Percentiles rank a stretch among this genome's conserved stretches.
phyloP scores from a whole-genome alignment of 2,797 vertebrate genomes.

The Cirrhinus mrigala region DNA sequence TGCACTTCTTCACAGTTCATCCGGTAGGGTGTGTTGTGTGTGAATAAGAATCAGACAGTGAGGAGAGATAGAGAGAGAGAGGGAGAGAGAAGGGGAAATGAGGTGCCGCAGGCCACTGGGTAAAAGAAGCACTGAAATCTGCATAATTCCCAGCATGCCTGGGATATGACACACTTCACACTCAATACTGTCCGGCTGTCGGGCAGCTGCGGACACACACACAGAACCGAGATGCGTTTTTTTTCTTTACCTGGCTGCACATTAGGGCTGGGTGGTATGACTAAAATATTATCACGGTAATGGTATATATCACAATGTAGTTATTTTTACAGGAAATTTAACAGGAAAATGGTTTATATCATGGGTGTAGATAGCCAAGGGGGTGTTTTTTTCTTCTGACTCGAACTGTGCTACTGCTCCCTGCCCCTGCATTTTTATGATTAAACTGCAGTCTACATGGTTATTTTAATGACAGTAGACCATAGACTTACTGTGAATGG shows the following conservation, averaged over 20 bases:
- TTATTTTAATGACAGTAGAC: neutral
- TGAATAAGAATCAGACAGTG: conserved; percentile 55
- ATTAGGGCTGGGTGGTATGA: neutral
- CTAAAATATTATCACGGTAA: neutral
- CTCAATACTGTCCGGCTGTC: conserved; percentile 50
- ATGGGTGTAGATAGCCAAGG: neutral
- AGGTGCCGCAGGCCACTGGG: conserved; percentile 54
- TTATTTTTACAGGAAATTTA: neutral
- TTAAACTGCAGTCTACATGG: neutral
- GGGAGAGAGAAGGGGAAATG: conserved; percentile 38
- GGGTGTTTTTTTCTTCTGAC: neutral
- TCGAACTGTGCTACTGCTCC: neutral
- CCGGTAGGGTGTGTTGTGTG: conserved; percentile 46
- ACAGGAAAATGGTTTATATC: neutral
- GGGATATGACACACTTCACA: conserved; percentile 54
- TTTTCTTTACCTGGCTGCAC: conserved; percentile 14
- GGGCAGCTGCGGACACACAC: conserved; percentile 40
- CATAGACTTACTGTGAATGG: neutral
- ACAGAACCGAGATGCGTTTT: conserved; percentile 5
- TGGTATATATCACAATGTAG: conserved; percentile 1
- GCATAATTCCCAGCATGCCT: conserved; percentile 59
- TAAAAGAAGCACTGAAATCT: conserved; percentile 59
- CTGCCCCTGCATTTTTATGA: neutral
- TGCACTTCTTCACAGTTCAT: conserved; percentile 58
- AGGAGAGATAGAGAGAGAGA: conserved; percentile 20